Evolutionary conservation across 1,140 invertebrate genomes (phyloP).

Genomic region (Atta cephalotes): DNA sequence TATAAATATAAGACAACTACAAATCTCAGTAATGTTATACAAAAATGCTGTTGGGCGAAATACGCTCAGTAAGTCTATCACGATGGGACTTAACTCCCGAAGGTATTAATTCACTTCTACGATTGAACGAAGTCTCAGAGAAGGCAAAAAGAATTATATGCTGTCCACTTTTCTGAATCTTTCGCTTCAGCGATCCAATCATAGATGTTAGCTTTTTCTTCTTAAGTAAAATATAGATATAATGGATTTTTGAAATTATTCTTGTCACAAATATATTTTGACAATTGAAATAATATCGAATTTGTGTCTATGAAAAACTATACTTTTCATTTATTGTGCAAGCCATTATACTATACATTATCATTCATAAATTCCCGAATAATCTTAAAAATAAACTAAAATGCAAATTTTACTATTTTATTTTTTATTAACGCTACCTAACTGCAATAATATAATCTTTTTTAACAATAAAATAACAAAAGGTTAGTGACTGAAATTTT

Average conservation of each 20-base stretch:
- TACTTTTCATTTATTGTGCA: background rate
- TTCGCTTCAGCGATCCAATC: background rate
- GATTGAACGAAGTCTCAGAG: constrained; percentile 14
- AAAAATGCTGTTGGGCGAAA: background rate
- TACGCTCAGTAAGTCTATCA: background rate
- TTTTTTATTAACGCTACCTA: too few species aligned
- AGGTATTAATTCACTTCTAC: background rate
- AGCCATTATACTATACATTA: background rate
- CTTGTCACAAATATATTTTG: background rate
- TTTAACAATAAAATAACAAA: too few species aligned
- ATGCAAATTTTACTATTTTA: too few species aligned
- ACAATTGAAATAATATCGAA: background rate
- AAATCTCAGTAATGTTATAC: background rate
- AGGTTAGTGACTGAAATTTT: too few species aligned
- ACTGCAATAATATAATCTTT: too few species aligned
- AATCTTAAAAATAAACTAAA: too few species aligned
- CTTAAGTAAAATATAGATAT: background rate
- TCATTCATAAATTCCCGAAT: too few species aligned
- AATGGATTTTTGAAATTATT: background rate
- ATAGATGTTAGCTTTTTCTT: background rate
- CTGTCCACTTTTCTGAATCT: background rate
- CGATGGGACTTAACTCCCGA: constrained; percentile 5
- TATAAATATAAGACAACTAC: background rate
- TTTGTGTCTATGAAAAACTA: background rate
- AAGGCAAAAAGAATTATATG: background rate